Base-by-base conservation (phyloP, 2,113 vertebrate genomes). In the Engystomops pustulosus region DNA sequence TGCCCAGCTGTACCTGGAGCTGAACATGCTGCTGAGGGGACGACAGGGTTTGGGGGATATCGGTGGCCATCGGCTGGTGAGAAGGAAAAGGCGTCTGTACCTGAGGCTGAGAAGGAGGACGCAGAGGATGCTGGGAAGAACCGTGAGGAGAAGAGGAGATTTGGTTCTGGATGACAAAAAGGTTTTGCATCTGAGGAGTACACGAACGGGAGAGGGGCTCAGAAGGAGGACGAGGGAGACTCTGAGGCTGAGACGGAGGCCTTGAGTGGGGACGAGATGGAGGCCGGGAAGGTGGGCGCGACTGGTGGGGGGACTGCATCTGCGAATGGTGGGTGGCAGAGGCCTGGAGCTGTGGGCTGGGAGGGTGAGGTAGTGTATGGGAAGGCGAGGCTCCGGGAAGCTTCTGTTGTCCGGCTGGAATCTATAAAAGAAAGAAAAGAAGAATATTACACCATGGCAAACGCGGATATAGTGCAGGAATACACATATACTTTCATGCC, bases 111-210 rank as follows among this genome's bases (percentile, higher is more conserved):
- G 87, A 86, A 87, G 86, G 86, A 77, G 89, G 81, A 87, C 94
- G 88, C 2, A 88, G 41, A 15, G 85, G 86, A 51, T 79, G 88
- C 84, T 87, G 91, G 71, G 41, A 84, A 51, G 79, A 76, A 0
- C 32, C 88, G 0, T 91, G 93, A 8, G 93, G 94, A 38, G 92
- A 92, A 44, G 92, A 92, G 2, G 92, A 91, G 1, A 96, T 90
- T 67, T 94, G 96, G 86, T 95, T 96, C 79, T 95, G 96, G 86
- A 97, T 93, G 69, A 96, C 93, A 27, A 94, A 96, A 53, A 97
- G 91, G 2, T 91, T 89, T 0, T 94, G 92, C 0, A 81, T 85
- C 71, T 91, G 90, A 0, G 93, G 95, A 0, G 96, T 95, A 87
- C 95, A 95, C 0, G 95, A 93, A 70, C 94, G 95, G 3, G 90